phyloP scores from a whole-genome alignment of 2,888 invertebrate species.

The Ennomos quercinarius region DNA sequence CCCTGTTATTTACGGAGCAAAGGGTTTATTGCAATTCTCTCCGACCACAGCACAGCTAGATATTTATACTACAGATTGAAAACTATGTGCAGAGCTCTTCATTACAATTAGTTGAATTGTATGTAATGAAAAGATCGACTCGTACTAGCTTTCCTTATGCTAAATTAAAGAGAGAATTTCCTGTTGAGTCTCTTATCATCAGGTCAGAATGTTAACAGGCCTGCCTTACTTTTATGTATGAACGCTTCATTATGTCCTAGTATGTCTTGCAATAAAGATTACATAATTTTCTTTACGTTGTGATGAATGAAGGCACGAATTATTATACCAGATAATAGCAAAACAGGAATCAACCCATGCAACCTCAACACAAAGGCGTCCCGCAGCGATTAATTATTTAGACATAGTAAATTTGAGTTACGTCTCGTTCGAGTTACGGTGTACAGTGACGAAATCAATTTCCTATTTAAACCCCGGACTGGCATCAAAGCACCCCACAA shows the following conservation, averaged over 20 bases:
- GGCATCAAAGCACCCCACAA: slow-evolving; percentile 44
- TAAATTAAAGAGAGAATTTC: no score
- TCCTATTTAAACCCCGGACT: slow-evolving; percentile 40
- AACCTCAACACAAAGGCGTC: slow-evolving; percentile 19
- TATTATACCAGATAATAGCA: not conserved
- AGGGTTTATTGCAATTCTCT: slow-evolving; percentile 21
- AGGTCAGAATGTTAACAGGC: no score
- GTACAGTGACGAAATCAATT: slow-evolving; percentile 38
- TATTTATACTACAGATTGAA: slow-evolving; percentile 21
- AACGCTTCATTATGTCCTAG: no score
- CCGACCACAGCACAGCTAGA: slow-evolving; percentile 10
- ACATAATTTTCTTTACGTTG: no score
- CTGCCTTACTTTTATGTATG: no score
- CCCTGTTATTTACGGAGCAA: slow-evolving; percentile 16
- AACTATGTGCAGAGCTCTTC: slow-evolving; percentile 19
- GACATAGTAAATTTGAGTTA: slow-evolving; percentile 18
- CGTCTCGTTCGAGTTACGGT: slow-evolving; percentile 19
- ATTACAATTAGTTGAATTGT: slow-evolving; percentile 11
- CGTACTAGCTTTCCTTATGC: no score
- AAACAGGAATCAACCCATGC: not conserved
- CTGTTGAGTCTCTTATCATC: no score
- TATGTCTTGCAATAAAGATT: no score
- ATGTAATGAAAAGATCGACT: no score
- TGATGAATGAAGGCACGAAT: no score
- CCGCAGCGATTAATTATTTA: slow-evolving; percentile 26